Base-by-base conservation (phyloP, 2,113 vertebrate genomes). In the Empidonax alnorum region DNA sequence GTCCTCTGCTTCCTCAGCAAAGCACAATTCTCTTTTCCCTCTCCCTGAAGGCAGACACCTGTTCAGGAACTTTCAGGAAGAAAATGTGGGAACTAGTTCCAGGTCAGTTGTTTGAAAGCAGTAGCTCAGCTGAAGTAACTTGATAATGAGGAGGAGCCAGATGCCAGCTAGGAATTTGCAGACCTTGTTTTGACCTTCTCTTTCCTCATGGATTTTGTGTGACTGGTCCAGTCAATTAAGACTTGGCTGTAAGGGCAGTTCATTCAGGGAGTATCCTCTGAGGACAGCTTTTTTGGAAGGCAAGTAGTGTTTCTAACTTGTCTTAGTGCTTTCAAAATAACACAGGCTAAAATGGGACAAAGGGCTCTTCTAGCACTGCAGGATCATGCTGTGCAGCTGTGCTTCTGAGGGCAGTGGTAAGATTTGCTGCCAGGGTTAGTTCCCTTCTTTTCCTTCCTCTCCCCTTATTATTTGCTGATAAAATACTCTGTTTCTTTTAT, bases 61-160 rank as follows among this genome's bases (percentile, higher is more conserved):
- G 83, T 88, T 86, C 0, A 1, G 68, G 91, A 92, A 86, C 79
- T 94, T 96, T 84, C 93, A 59, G 90, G 93, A 96, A 87, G 96
- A 95, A 84, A 94, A 93, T 75, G 61, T 72, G 68, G 44, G 6
- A 44, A 67, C 55, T 92, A 56, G 56, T 93, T 96, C 66, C 88
- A 93, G 85, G 79, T 93, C 87, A 85, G 55, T 82, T 84, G 9
- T 87, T 94, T 68, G 84, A 94, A 92, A 96, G 80, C 71, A 91
- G 53, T 75, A 92, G 46, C 78, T 92, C 25, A 37, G 75, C 72
- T 93, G 63, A 92, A 90, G 87, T 88, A 94, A 93, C 27, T 25
- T 67, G 75, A 88, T 93, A 95, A 75, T 42, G 82, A 97, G 85
- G 94, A 91, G 89, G 84, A 91, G 89, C 78, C 75, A 91, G 46